These are phyloP conservation scores for Dryas iulia DNA, from an alignment of 1,140 invertebrate species.

Conservation along the genomic window DNA sequence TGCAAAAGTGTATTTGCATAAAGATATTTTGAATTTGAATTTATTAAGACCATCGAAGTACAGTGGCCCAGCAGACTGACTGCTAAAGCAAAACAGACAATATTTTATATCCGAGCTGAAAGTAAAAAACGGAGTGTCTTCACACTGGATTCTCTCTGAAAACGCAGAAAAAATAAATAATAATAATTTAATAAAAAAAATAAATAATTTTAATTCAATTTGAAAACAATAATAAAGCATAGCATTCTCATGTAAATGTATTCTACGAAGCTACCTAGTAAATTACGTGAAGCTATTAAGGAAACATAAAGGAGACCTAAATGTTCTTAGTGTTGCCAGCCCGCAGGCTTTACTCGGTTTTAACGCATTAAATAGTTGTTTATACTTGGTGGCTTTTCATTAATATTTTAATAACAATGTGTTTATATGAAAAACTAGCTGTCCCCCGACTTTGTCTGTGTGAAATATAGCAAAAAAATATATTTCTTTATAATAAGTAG, in stretches of 20 bases:
- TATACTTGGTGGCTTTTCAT: neutral
- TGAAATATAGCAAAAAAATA: too few relatives aligned
- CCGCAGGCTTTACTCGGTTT: neutral
- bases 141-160: too few relatives aligned
- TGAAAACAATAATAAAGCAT: neutral
- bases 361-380: neutral
- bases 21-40: too few relatives aligned
- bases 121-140: too few relatives aligned
- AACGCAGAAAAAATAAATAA: too few relatives aligned
- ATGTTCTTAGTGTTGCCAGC: slow-evolving; percentile 1
- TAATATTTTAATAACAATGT: neutral
- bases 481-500: too few relatives aligned
- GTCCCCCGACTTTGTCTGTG: too few relatives aligned
- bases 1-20: too few relatives aligned
- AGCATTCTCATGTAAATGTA: slow-evolving; percentile 1
- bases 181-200: neutral
- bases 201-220: neutral
- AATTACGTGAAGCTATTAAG: slow-evolving; percentile 10
- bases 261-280: neutral
- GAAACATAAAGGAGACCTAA: slow-evolving; percentile 13
- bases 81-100: too few relatives aligned
- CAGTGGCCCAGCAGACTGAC: too few relatives aligned
- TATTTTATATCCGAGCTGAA: too few relatives aligned
- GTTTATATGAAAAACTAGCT: neutral
- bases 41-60: too few relatives aligned